Conservation (phyloP, 2,888 invertebrate genomes). For the Oscheius sp. region DNA sequence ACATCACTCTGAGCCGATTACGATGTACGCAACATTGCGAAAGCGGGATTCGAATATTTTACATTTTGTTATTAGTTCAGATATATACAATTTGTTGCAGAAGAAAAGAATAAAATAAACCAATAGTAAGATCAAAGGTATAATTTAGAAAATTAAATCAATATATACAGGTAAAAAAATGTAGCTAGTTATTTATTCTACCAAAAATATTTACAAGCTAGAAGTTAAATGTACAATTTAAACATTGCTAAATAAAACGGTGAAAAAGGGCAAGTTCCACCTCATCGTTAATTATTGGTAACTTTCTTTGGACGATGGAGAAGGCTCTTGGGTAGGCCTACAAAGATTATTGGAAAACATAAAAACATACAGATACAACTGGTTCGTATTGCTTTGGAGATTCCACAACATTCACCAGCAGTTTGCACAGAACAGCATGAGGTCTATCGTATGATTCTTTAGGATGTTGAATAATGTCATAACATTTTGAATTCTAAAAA, state of each 20-base stretch:
- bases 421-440: background rate
- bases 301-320: background rate
- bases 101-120: no score
- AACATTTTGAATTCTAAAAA: slow-evolving; percentile 15
- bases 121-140: no score
- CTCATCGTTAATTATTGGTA: background rate
- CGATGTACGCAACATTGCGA: no score
- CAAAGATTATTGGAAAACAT: background rate
- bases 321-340: background rate
- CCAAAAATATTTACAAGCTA: background rate
- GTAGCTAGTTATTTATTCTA: no score
- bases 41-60: no score
- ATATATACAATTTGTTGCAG: no score
- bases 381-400: background rate
- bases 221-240: background rate
- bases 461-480: slow-evolving; percentile 15
- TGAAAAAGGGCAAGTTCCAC: background rate
- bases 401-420: background rate
- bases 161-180: no score
- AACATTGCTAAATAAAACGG: background rate
- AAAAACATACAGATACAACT: background rate
- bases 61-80: no score
- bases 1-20: no score
- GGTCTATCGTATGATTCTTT: background rate
- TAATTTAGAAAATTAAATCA: no score